Percentiles rank a stretch among this genome's conserved stretches.
Conservation (phyloP, 1,140 invertebrate genomes). For the Patella vulgata region DNA sequence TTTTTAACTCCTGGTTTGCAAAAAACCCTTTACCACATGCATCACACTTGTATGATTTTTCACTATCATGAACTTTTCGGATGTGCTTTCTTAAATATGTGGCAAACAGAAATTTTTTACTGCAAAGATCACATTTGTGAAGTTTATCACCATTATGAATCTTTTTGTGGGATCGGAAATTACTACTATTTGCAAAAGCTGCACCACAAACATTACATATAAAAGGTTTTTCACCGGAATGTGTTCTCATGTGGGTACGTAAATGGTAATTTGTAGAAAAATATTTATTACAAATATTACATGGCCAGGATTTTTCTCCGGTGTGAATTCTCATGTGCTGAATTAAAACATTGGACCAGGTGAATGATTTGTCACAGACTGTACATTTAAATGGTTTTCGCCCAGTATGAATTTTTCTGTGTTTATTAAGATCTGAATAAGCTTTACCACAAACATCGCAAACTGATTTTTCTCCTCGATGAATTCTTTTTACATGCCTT, state of each 20-base stretch:
- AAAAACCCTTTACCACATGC: constrained; percentile 14
- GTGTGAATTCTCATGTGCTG: constrained; percentile 27
- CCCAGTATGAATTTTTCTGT: constrained; percentile 21
- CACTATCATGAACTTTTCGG: constrained; percentile 10
- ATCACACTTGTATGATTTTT: constrained; percentile 12
- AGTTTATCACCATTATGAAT: constrained; percentile 12
- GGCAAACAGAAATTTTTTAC: too few species aligned
- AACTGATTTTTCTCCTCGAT: constrained; percentile 24
- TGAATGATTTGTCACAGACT: constrained; percentile 20
- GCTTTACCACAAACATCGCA: constrained; percentile 2
- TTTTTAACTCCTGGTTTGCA: not conserved
- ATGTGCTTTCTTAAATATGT: too few species aligned
- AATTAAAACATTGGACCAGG: constrained; percentile 8
- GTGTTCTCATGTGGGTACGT: constrained; percentile 4
- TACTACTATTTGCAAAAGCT: constrained; percentile 13
- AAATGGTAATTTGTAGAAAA: constrained; percentile 4
- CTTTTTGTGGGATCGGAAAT: constrained; percentile 9
- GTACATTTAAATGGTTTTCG: constrained; percentile 28
- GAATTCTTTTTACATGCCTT: constrained; percentile 19
- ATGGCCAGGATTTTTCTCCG: constrained; percentile 16
- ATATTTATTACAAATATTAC: constrained; percentile 6
- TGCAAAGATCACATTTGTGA: too few species aligned
- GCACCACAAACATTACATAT: constrained; percentile 63
- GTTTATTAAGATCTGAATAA: not conserved
- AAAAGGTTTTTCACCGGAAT: constrained; percentile 40